Base-by-base conservation (phyloP, 2,797 vertebrate genomes). In the Hyperoplus immaculatus region DNA sequence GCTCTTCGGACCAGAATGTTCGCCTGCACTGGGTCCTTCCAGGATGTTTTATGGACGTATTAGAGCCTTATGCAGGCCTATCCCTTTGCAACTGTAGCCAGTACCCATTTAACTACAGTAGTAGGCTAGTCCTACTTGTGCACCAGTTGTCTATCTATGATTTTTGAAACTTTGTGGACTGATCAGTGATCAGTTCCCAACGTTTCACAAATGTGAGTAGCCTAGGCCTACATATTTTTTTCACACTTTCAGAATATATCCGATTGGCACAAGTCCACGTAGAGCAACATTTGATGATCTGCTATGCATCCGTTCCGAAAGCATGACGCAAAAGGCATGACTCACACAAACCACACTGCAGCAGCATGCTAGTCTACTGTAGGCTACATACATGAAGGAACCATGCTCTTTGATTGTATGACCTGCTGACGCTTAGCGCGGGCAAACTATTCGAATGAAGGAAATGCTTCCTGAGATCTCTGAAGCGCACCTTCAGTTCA, bases 271-370 rank as follows among this genome's bases (percentile, higher is more conserved):
- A 39, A 10, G 38, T n/a, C 21, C 56, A 59, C 47, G 14, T 53
- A 47, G 55, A 39, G 2, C 43, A 49, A 16, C 45, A 43, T 64
- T 15, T 41, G 43, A 60, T 16, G 16, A 64, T 43, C 5, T 1
- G 43, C 29, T 47, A 9, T 14, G 12, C 67, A 49, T 29, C 29
- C 29, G 29, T 29, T 29, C 29, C 29, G 29, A 18, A 3, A 43
- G 18, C n/a, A 58, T 73, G 71, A 77, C 29, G 57, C 60, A 68
- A 21, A 57, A 72, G 42, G 18, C 21, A 54, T 75, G 67, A 73
- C 29, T 67, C 65, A 60, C 60, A 67, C 49, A 74, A 74, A 60
- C 67, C 61, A 47, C 59, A 55, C 15, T 36, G 41, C 41, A 39
- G 1, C 46, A 21, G 29, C 29, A 29, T 2, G 21, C 21, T 21